phyloP scores from a whole-genome alignment of 2,797 vertebrate genomes.

The Mus caroli region DNA sequence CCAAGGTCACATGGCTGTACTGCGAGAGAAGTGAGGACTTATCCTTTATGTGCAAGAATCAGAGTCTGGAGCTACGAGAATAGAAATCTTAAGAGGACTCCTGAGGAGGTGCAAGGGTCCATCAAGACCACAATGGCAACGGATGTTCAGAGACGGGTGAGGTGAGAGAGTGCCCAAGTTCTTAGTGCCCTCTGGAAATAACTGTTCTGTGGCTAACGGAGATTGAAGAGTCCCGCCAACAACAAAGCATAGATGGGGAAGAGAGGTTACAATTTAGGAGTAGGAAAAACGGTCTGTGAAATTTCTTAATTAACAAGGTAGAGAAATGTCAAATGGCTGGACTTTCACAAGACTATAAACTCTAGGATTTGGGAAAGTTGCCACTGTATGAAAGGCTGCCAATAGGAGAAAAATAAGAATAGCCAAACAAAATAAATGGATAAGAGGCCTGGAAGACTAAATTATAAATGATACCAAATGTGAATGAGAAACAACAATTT shows the following conservation, averaged over 20 bases:
- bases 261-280: neutral
- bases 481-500: constrained; percentile 58
- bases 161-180: neutral
- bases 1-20: neutral
- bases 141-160: neutral
- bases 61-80: constrained; percentile 16
- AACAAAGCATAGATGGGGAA: neutral
- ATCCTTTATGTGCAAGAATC: constrained; percentile 42
- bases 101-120: constrained; percentile 35
- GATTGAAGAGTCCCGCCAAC: neutral
- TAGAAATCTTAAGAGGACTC: constrained; percentile 48
- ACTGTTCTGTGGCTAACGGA: constrained; percentile 7
- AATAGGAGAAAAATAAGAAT: constrained; percentile 55
- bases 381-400: constrained; percentile 45
- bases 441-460: constrained; percentile 62
- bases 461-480: constrained; percentile 66
- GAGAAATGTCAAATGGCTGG: neutral
- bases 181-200: constrained; percentile 34
- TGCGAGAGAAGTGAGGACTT: constrained; percentile 26
- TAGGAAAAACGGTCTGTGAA: neutral
- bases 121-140: constrained; percentile 28
- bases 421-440: constrained; percentile 62
- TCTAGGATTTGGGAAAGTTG: constrained; percentile 27
- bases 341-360: constrained; percentile 7
- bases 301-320: constrained; percentile 46